These are phyloP conservation scores for Felis catus DNA, from an alignment of 2,113 vertebrate genomes.

Conservation along the genomic window DNA sequence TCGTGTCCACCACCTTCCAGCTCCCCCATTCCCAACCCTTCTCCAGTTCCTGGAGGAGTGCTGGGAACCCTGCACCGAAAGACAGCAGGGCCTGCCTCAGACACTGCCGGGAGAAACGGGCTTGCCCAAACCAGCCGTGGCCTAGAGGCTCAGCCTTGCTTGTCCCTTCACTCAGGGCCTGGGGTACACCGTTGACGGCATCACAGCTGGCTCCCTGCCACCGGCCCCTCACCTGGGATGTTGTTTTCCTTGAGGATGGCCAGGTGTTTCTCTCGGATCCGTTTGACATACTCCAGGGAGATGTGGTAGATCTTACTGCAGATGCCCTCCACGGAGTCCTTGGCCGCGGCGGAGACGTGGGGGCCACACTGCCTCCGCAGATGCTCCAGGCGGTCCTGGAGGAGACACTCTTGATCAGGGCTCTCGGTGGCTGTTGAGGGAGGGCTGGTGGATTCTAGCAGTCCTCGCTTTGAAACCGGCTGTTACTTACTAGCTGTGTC, in stretches of 20 bases:
- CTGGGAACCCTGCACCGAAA: not conserved
- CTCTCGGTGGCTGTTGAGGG: not conserved
- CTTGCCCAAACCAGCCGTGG: not conserved
- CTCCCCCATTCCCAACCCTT: not conserved
- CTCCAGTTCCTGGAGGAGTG: not conserved
- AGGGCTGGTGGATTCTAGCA: not conserved
- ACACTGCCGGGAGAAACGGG: not conserved
- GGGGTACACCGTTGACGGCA: not conserved
- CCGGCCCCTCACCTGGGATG: constrained; percentile 86
- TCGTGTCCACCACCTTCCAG: not conserved
- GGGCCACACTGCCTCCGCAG: constrained; percentile 96
- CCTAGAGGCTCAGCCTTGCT: not conserved
- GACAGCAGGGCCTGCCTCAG: not conserved
- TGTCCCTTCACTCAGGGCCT: not conserved
- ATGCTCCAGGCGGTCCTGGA: constrained; percentile 97
- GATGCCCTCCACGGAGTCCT: constrained; percentile 98
- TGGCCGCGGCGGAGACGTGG: constrained; percentile 94
- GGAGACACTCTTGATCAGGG: constrained; percentile 42
- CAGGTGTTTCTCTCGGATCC: constrained; percentile 93
- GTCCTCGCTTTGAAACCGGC: not conserved
- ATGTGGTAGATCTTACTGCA: constrained; percentile 99
- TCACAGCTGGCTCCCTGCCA: not conserved
- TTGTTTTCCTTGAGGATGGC: constrained; percentile 93
- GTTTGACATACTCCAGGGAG: constrained; percentile 95
- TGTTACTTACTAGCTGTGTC: constrained; percentile 3